phyloP scores from a whole-genome alignment of 2,888 invertebrate species.

The Stenoptilia bipunctidactyla region DNA sequence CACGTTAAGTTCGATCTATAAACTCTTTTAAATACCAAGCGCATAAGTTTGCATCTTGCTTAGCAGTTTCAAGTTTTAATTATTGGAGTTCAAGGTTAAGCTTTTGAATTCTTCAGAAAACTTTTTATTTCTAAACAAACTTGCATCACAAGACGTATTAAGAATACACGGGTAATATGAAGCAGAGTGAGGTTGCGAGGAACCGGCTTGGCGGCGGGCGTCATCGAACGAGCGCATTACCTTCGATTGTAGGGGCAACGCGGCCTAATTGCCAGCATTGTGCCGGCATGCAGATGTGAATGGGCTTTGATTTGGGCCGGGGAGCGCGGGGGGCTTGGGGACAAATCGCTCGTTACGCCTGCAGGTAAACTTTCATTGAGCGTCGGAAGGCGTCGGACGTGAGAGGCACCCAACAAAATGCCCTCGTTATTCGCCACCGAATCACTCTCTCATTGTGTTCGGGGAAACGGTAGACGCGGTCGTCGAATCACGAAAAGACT shows the following conservation, averaged over 20 bases:
- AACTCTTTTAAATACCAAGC: no score
- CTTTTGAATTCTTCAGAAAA: no score
- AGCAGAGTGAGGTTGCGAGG: no score
- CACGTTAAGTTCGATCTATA: no score
- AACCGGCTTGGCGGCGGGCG: slow-evolving; percentile 31
- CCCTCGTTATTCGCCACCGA: slow-evolving; percentile 72
- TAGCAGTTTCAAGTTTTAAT: no score
- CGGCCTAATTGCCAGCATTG: slow-evolving; percentile 72
- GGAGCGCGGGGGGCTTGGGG: slow-evolving; percentile 37
- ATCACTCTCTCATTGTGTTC: slow-evolving; percentile 69
- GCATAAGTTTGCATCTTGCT: no score
- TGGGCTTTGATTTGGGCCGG: slow-evolving; percentile 70
- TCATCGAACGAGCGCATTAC: slow-evolving; percentile 63
- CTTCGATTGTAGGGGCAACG: slow-evolving; percentile 65
- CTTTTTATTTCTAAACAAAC: no score
- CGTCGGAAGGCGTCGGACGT: slow-evolving; percentile 71
- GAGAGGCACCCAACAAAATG: slow-evolving; percentile 70
- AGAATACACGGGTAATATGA: no score
- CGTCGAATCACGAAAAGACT: slow-evolving; percentile 66
- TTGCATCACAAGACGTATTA: no score
- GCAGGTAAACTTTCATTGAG: slow-evolving; percentile 73
- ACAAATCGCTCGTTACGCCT: slow-evolving; percentile 72
- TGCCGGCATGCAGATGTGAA: slow-evolving; percentile 73
- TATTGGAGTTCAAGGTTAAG: no score
- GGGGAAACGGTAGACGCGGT: slow-evolving; percentile 70